These are phyloP conservation scores for Venustoraphidia nigricollis DNA, from an alignment of 2,888 invertebrate species.

Conservation along the genomic window DNA sequence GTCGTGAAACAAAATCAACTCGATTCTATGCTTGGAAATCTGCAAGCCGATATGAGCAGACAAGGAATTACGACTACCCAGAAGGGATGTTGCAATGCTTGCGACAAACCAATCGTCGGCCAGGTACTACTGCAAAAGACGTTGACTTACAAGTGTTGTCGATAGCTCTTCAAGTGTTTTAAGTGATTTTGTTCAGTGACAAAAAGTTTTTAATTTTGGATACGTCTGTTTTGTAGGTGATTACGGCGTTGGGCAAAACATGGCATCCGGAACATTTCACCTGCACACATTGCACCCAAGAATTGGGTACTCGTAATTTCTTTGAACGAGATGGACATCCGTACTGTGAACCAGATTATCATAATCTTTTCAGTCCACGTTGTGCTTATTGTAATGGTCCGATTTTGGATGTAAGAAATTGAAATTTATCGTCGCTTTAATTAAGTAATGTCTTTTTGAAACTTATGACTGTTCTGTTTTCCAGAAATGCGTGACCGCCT, in stretches of 20 bases:
- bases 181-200: not conserved
- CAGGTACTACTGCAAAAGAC: conserved; percentile 45
- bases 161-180: not conserved
- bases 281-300: conserved; percentile 93
- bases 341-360: conserved; percentile 97
- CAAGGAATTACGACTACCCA: conserved; percentile 98
- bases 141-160: not conserved
- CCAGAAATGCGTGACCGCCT: conserved; percentile 95
- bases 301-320: conserved; percentile 94
- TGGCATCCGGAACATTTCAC: conserved; percentile 99
- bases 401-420: conserved; percentile 79
- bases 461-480: conserved; percentile 14
- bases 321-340: conserved; percentile 94
- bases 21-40: conserved; percentile 76
- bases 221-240: conserved; percentile 38
- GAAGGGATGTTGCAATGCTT: conserved; percentile 98
- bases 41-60: conserved; percentile 94
- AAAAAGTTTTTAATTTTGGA: not conserved
- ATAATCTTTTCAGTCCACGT: conserved; percentile 94
- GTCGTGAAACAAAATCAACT: conserved; percentile 31
- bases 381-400: conserved; percentile 99
- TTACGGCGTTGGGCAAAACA: conserved; percentile 92
- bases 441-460: conserved; percentile 4
- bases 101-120: conserved; percentile 97
- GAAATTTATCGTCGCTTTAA: not conserved